Base-by-base conservation (phyloP, 1,140 invertebrate genomes). In the Drosophila aff. region DNA sequence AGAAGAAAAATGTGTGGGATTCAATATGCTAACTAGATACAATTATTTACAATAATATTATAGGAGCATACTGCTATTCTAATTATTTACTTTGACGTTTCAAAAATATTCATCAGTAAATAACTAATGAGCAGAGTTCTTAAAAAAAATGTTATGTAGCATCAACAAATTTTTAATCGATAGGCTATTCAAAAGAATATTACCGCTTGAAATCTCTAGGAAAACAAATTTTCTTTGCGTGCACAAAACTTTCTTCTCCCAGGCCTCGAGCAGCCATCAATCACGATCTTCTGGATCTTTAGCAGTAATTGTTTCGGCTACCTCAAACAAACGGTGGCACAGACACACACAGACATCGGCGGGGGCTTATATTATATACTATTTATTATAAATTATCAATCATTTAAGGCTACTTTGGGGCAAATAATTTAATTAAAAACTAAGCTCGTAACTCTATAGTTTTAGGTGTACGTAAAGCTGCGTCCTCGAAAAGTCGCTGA, bases 401-500 rank as follows among this genome's bases (percentile, higher is more conserved):
- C 49, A 60, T 47, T 67, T 80, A 83, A 23, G 52, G 21, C 76
- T 90, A 86, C 53, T 85, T 86, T 60, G 63, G 79, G 64, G 46
- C 47, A 58, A 78, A 86, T 86, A 86, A 86, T 76, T 86, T 86
- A 89, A 78, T 81, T 81, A 75, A 36, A 63, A 59, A 61, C 55
- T 73, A 73, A 28, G 31, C 38, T 61, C 74, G 61, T 68, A 81
- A 81, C 64, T 26, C 36, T 90, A 82, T 81, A 77, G 72, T 78
- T 64, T 82, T 82, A 63, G 61, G 68, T 63, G 59, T 75, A 72
- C 43, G 65, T 90, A 85, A 89, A 90, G 85, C 81, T 90, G 85
- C 85, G 79, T 75, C 55, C 68, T 79, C 69, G 55, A 47, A 82
- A 76, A 82, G 86, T 64, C 79, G 85, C 85, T 90, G 85, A 90